Evolutionary conservation across 2,888 invertebrate genomes (phyloP).

Genomic region (Resseliella maxima): DNA sequence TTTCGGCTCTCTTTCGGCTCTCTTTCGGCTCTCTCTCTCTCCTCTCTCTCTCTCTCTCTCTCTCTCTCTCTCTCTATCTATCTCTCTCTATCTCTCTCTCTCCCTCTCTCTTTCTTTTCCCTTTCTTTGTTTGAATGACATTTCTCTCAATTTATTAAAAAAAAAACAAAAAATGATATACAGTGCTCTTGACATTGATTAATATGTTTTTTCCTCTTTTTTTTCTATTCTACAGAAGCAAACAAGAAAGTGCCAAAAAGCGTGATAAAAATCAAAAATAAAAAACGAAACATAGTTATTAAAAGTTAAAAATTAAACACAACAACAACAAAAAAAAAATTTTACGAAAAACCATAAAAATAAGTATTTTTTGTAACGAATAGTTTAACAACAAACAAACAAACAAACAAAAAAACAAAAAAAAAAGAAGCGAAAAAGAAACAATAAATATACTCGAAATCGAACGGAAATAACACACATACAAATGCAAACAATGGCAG

Average conservation of each 20-base stretch:
- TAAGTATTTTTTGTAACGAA: constrained; percentile 35
- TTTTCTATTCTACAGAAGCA: not conserved
- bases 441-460: not conserved
- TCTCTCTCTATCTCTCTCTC: too few relatives aligned
- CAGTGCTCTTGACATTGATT: not conserved
- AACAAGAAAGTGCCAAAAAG: constrained; percentile 53
- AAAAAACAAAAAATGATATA: too few relatives aligned
- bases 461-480: not conserved
- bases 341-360: constrained; percentile 51
- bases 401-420: not conserved
- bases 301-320: constrained; percentile 17
- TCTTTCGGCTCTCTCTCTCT: too few relatives aligned
- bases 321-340: constrained; percentile 16
- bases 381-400: constrained; percentile 11
- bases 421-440: not conserved
- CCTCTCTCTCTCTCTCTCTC: too few relatives aligned
- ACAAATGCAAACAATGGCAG: constrained; percentile 51
- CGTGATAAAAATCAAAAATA: constrained; percentile 51
- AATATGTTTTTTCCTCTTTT: not conserved
- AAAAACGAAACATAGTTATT: constrained; percentile 46
- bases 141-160: not conserved
- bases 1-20: too few relatives aligned
- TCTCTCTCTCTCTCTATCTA: too few relatives aligned
- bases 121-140: not conserved
- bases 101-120: too few relatives aligned